phyloP scores from a whole-genome alignment of 2,113 vertebrate genomes.

The Cyprinodon variegatus region DNA sequence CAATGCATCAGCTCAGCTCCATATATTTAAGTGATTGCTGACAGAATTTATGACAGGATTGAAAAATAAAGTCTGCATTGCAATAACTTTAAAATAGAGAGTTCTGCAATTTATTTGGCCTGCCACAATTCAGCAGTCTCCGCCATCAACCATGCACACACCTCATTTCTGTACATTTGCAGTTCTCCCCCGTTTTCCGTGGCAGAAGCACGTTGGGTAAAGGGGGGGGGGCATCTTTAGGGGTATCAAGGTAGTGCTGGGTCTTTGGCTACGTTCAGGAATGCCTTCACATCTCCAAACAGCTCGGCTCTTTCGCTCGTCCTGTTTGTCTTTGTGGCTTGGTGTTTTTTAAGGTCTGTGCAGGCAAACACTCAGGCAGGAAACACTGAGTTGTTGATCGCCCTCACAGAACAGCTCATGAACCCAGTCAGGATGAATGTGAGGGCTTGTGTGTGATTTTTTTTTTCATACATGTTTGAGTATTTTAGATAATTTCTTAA shows the following conservation, averaged over 20 bases:
- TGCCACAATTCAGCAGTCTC: conserved; percentile 54
- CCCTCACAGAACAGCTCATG: conserved; percentile 62
- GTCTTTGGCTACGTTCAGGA: conserved; percentile 41
- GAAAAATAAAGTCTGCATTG: conserved; percentile 67
- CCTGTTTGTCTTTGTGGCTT: conserved; percentile 68
- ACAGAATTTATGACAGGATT: conserved; percentile 73
- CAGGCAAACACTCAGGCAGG: conserved; percentile 56
- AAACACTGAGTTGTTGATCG: conserved; percentile 66
- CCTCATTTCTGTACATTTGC: conserved; percentile 54
- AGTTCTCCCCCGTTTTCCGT: conserved; percentile 39
- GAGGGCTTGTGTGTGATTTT: conserved; percentile 44
- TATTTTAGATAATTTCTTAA: conserved; percentile 42
- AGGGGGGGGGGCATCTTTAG: conserved; percentile 23
- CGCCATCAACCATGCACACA: not conserved
- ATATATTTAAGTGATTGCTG: conserved; percentile 70
- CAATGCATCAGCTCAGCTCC: conserved; percentile 43
- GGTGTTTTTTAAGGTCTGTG: conserved; percentile 33
- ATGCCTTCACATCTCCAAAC: conserved; percentile 72
- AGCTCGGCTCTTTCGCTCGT: conserved; percentile 57
- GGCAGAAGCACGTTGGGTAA: conserved; percentile 18
- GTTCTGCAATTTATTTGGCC: conserved; percentile 65
- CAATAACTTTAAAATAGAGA: conserved; percentile 50
- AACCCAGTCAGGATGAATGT: conserved; percentile 56
- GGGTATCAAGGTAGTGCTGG: conserved; percentile 46
- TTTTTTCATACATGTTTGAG: conserved; percentile 23